Conservation (phyloP, 2,113 vertebrate species). For the Neotragus pygmaeus region DNA sequence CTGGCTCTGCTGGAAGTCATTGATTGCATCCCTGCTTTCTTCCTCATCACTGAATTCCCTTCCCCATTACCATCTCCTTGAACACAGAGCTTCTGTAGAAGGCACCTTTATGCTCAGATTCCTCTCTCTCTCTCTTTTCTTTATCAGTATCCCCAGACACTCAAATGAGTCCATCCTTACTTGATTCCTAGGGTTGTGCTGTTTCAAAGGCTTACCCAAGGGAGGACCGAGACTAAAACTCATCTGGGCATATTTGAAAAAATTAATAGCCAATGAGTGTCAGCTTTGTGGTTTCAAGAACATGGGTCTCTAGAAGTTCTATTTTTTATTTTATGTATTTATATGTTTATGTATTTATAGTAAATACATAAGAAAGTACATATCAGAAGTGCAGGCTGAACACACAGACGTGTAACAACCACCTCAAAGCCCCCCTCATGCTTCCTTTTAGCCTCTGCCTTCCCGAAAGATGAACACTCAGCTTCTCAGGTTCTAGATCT, state of each 20-base stretch:
- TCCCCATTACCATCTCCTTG: background rate
- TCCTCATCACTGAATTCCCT: background rate
- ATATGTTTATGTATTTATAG: background rate
- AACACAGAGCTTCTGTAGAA: background rate
- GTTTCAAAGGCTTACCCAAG: background rate
- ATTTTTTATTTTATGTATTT: background rate
- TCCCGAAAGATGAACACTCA: background rate
- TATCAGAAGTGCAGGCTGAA: background rate
- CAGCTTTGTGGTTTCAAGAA: background rate
- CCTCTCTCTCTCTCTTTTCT: background rate
- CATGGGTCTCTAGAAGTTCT: background rate
- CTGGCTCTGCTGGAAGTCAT: background rate
- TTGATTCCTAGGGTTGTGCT: background rate
- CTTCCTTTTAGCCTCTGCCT: background rate
- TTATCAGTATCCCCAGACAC: background rate
- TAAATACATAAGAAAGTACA: background rate
- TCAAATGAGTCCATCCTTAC: background rate
- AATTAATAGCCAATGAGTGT: background rate
- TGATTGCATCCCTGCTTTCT: background rate
- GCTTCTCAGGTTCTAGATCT: background rate
- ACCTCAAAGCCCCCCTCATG: fast-evolving
- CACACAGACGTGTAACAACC: background rate
- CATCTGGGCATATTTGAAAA: background rate
- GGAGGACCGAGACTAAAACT: background rate
- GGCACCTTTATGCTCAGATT: background rate